Base-by-base conservation (phyloP, 2,113 vertebrate genomes). In the Scolopax mira region DNA sequence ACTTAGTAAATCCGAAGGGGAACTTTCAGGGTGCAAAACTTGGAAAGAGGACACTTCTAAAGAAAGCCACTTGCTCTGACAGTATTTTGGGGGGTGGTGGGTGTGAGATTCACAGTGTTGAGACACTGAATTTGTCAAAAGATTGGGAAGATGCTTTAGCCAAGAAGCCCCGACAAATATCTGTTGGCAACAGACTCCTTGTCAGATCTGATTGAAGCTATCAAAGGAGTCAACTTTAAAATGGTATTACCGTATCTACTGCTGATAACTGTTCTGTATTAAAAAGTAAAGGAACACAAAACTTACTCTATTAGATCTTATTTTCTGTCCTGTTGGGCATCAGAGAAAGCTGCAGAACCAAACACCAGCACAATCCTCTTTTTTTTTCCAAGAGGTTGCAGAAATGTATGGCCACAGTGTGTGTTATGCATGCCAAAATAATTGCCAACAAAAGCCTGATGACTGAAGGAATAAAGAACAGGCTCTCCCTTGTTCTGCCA, bases 101-200 rank as follows among this genome's bases (percentile, higher is more conserved):
- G 96, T 92, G 95, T 90, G 89, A 95, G 64, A 91, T 88, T 91
- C 81, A 57, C 54, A 60, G 48, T 52, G 85, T 80, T 78, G 71
- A 96, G 85, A 94, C 64, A 52, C 25, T 62, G 88, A 83, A 90
- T 89, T 93, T 93, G 48, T 93, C 72, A 95, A 90, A 88, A 94
- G 85, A 91, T 80, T 88, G 82, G 57, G 60, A 93, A 89, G 74
- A 91, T 74, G 64, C 67, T 90, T 95, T 88, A 95, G 91, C 85
- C 79, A 93, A 89, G 60, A 94, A 96, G 79, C 79, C 88, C 82
- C 79, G 93, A 78, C 61, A 81, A 91, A 42, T 80, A 88, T 88
- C 82, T 91, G 71, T 67, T 60, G 10, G 46, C 55, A 95, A 85
- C 91, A 96, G 71, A 78, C 54, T 91, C 80, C 66, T 89, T 89